Base-by-base conservation (phyloP, 1,140 invertebrate genomes). In the Lepidostoma basale region DNA sequence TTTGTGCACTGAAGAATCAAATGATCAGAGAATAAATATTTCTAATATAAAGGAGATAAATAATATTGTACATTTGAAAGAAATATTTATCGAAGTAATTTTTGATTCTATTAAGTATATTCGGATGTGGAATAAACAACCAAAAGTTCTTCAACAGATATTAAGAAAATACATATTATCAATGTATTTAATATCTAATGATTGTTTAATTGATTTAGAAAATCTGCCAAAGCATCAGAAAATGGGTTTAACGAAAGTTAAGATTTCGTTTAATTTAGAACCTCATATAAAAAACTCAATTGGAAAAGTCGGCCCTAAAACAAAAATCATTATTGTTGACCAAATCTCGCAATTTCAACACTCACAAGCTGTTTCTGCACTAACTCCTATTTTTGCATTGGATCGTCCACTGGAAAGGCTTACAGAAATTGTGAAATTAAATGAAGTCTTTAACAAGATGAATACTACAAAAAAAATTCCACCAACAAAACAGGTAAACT, bases 401-500 rank as follows among this genome's bases (percentile, higher is more conserved):
- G 67, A 72, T 33, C n/a, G 10, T 39, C 49, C 58, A 18, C 3
- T 66, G 8, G 26, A 65, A 56, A 68, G 67, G 45, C 56, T 72
- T 3, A 36, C 47, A 3, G 58, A 72, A 40, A 62, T 72, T 39
- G 36, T 72, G 2, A 54, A 60, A 12, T 22, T 69, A 26, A 72
- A 72, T 44, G 58, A 62, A 40, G 9, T 36, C n/a, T 67, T 56
- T 64, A n/a, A 22, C 33, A 62, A 44, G 26, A 72, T 26, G 23
- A 36, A 25, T 30, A 20, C 20, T 28, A 59, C 4, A 20, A n/a
- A 16, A 22, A n/a, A 28, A 36, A 52, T 68, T 16, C 62, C 66
- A 12, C 70, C 70, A 1, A 58, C 70, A 23, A 72, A 72, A 58
- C 70, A 72, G 63, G 70, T 67, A 28, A 16, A 14, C 16, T 18